A percentile compares a stretch with the other conserved stretches of the same genome.
These are phyloP conservation scores for Syrrhaptes paradoxus DNA, from an alignment of 2,113 vertebrate genomes.

Conservation along the genomic window DNA sequence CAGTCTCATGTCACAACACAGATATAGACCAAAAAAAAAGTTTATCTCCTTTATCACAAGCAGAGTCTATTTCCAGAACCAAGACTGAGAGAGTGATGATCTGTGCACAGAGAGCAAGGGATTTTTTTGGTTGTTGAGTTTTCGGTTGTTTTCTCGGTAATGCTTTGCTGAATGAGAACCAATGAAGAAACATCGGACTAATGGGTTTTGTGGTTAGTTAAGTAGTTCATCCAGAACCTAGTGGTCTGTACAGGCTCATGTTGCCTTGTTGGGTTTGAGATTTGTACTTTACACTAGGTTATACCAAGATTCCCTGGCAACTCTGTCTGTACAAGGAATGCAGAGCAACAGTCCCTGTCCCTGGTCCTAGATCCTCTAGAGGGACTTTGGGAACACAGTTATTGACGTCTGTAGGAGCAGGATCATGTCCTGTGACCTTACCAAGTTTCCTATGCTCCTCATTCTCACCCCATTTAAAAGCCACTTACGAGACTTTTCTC, in stretches of 20 bases:
- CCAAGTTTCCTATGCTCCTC: slow-evolving; percentile 14
- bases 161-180: background rate
- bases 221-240: background rate
- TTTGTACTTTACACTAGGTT: background rate
- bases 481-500: background rate
- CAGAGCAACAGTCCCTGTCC: background rate
- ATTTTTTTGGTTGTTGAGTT: background rate
- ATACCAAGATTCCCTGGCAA: background rate
- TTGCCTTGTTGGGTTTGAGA: background rate
- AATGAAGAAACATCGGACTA: background rate
- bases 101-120: background rate
- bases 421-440: slow-evolving; percentile 37
- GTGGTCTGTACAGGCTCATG: background rate
- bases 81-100: background rate
- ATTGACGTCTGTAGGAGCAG: background rate
- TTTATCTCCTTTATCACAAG: background rate
- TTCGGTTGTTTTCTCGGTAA: background rate
- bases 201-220: background rate
- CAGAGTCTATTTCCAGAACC: background rate
- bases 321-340: background rate
- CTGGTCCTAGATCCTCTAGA: slow-evolving; percentile 45
- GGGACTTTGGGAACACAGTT: background rate
- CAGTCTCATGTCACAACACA: background rate
- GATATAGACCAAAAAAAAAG: background rate
- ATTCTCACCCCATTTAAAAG: slow-evolving; percentile 1